A percentile compares a stretch with the other conserved stretches of the same genome.
Evolutionary conservation across 1,140 invertebrate genomes (phyloP).

Genomic region (Meteorus sp.): DNA sequence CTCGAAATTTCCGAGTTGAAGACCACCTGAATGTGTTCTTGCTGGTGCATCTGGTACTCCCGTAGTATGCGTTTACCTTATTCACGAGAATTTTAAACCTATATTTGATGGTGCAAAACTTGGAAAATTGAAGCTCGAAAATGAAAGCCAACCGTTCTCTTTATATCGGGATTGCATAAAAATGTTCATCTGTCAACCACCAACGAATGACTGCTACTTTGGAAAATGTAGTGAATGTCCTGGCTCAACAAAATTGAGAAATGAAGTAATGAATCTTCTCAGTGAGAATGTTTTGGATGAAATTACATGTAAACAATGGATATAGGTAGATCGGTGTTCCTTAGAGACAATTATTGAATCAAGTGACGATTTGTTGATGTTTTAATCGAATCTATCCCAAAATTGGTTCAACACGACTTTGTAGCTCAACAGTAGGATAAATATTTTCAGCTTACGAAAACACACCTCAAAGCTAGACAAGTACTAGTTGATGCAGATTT

Average conservation of each 20-base stretch:
- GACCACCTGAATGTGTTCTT: slow-evolving; percentile 30
- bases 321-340: slow-evolving; percentile 25
- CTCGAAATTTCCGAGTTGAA: slow-evolving; percentile 25
- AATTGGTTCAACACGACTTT: slow-evolving; percentile 29
- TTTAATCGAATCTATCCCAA: slow-evolving; percentile 24
- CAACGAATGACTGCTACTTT: slow-evolving; percentile 26
- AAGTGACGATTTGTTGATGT: slow-evolving; percentile 25
- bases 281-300: slow-evolving; percentile 21
- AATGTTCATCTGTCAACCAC: slow-evolving; percentile 18
- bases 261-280: slow-evolving; percentile 20
- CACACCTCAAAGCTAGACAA: slow-evolving; percentile 21
- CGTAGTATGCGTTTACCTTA: slow-evolving; percentile 30
- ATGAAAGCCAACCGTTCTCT: slow-evolving; percentile 17
- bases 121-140: slow-evolving; percentile 18
- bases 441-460: slow-evolving; percentile 28
- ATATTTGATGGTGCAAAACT: slow-evolving; percentile 22
- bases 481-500: slow-evolving; percentile 35
- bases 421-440: slow-evolving; percentile 29
- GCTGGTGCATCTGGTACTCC: slow-evolving; percentile 29
- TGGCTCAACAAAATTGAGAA: slow-evolving; percentile 17
- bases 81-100: slow-evolving; percentile 31
- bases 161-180: slow-evolving; percentile 27
- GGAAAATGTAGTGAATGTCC: slow-evolving; percentile 14
- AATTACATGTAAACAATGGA: slow-evolving; percentile 26
- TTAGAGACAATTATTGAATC: slow-evolving; percentile 21